Evolutionary conservation across 2,113 vertebrate genomes (phyloP).

Genomic region (Leptobrachium ailaonicum): DNA sequence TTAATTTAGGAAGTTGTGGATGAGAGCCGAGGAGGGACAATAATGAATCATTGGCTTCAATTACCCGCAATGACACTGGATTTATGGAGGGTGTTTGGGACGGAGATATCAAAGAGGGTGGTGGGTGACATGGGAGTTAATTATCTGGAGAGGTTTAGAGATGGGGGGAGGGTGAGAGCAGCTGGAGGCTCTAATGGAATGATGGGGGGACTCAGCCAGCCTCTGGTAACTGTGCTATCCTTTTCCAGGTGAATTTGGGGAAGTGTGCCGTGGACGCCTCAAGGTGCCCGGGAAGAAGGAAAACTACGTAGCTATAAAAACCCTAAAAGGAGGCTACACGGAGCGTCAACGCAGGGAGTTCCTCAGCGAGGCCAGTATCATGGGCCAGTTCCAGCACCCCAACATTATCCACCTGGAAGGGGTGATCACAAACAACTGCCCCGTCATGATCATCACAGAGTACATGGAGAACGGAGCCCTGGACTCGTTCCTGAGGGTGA

Average conservation of each 20-base stretch:
- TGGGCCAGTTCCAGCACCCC: constrained; percentile 96
- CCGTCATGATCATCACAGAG: constrained; percentile 93
- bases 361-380: constrained; percentile 91
- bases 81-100: constrained; percentile 37
- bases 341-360: constrained; percentile 88
- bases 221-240: not conserved
- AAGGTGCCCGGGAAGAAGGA: constrained; percentile 88
- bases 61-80: too few species aligned
- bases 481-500: constrained; percentile 91
- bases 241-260: constrained; percentile 86
- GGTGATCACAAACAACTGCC: constrained; percentile 87
- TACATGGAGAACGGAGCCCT: constrained; percentile 97
- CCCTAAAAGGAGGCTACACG: constrained; percentile 87
- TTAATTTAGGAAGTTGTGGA: too few species aligned
- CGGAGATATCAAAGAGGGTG: not conserved
- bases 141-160: not conserved
- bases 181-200: not conserved
- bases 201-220: not conserved
- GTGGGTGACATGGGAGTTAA: not conserved
- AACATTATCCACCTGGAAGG: constrained; percentile 94
- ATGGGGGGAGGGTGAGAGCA: not conserved
- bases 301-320: constrained; percentile 90
- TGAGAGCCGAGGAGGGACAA: too few species aligned
- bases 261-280: constrained; percentile 87
- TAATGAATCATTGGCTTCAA: too few species aligned